Base-by-base conservation (phyloP, 2,797 vertebrate species). In the Arremon brunneinucha region DNA sequence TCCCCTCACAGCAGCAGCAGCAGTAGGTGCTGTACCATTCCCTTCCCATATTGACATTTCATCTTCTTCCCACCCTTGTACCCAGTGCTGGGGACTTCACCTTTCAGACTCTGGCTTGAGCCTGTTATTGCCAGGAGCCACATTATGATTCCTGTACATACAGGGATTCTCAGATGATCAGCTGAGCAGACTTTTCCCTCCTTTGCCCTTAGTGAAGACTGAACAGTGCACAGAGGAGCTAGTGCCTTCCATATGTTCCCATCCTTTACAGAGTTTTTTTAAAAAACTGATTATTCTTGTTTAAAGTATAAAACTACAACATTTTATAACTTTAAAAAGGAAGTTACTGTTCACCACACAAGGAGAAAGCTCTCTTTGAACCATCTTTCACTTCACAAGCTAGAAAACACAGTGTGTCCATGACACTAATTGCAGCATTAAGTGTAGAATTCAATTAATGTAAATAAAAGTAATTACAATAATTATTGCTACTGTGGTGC, bases 381-480 rank as follows among this genome's bases (percentile, higher is more conserved):
- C 53, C 35, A 65, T 50, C 49, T 86, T 90, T 95, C 55, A 41
- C 56, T 93, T 90, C 27, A 77, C 26, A 89, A 92, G 63, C 37
- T 72, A 83, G 80, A 95, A 89, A 90, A 82, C 78, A 87, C 44
- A 80, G 77, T 68, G 63, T 89, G 87, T 55, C 90, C 81, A 37
- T 71, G 83, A 79, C 26, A 85, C 76, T 94, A 96, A 95, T 96
- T 95, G 87, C 52, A 90, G 77, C 55, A 62, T 92, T 95, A 92
- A 90, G 44, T 67, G 39, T 59, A 89, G 55, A 57, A 86, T 65
- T 95, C 80, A 78, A 82, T 95, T 89, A 89, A 95, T 80, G 56
- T 95, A 96, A 95, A 95, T 91, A 96, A 91, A 95, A 92, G 34
- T 75, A 90, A 97, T 95, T 94, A 88, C 55, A 74, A 82, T 94